phyloP scores from a whole-genome alignment of 1,140 invertebrate species.

The Phenacoccus solenopsis region DNA sequence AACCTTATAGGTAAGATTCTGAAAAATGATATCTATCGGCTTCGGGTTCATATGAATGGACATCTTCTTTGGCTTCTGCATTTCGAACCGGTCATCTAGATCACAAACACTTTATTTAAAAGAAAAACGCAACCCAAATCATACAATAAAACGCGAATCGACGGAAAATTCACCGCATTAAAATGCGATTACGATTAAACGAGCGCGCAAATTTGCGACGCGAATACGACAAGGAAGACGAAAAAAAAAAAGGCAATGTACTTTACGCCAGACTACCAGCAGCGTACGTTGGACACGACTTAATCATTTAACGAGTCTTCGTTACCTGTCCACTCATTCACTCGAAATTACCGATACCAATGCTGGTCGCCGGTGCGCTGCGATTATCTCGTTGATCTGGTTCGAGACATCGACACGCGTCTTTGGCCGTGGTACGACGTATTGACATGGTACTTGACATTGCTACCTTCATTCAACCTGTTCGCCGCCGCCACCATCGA shows the following conservation, averaged over 20 bases:
- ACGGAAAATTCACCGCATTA: background rate
- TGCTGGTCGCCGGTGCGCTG: background rate
- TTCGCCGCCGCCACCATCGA: background rate
- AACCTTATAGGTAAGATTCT: background rate
- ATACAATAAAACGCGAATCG: background rate
- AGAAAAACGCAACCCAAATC: background rate
- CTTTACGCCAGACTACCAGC: background rate
- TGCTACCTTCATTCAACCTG: background rate
- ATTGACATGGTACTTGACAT: constrained; percentile 9
- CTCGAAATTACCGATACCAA: background rate
- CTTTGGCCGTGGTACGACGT: background rate
- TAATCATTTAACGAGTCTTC: background rate
- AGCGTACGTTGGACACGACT: background rate
- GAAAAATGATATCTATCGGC: constrained; percentile 1
- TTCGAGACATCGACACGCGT: background rate
- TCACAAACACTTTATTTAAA: too few relatives aligned
- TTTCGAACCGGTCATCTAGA: background rate
- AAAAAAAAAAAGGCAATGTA: background rate
- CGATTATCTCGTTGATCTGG: background rate
- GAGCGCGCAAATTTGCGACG: too few relatives aligned
- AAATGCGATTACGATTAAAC: too few relatives aligned
- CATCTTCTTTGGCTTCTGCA: background rate
- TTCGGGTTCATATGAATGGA: constrained; percentile 5
- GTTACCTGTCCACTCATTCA: background rate
- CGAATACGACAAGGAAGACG: background rate